These are phyloP conservation scores for Sisor rabdophorus DNA, from an alignment of 2,113 vertebrate species.

Conservation along the genomic window DNA sequence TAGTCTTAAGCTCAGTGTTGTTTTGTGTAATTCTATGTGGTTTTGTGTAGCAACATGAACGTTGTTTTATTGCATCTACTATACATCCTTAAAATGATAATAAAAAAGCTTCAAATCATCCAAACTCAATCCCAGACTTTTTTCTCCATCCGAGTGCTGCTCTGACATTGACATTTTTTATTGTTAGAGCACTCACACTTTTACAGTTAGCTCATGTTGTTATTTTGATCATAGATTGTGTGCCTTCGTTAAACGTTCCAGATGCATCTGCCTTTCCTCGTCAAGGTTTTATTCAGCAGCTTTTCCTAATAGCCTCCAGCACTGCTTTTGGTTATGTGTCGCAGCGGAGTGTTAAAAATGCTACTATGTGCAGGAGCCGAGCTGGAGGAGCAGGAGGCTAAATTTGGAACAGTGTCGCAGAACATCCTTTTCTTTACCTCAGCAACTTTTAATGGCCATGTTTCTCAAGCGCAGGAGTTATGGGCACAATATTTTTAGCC, in stretches of 20 bases:
- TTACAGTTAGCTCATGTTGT: neutral
- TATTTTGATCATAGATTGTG: neutral
- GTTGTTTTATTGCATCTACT: too few relatives aligned
- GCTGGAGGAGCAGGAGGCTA: conserved; percentile 33
- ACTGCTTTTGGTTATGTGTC: conserved; percentile 21
- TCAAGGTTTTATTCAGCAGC: conserved; percentile 9
- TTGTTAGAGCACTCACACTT: neutral
- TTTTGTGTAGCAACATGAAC: too few relatives aligned
- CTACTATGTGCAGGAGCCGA: conserved; percentile 25
- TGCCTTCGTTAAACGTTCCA: neutral
- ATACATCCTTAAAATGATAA: too few relatives aligned
- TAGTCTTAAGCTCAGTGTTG: too few relatives aligned
- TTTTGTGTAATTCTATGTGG: too few relatives aligned
- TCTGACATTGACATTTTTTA: neutral
- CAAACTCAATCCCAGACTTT: too few relatives aligned
- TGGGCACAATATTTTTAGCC: conserved; percentile 30
- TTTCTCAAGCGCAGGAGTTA: conserved; percentile 40
- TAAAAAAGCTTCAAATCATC: too few relatives aligned
- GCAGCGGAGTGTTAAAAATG: conserved; percentile 28
- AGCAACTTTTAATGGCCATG: conserved; percentile 44
- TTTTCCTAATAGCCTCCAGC: conserved; percentile 17
- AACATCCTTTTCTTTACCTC: conserved; percentile 40
- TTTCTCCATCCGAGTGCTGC: neutral
- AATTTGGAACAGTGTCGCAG: conserved; percentile 39
- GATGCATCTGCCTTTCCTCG: neutral